phyloP scores from a whole-genome alignment of 2,888 invertebrate species.

The Pristionchus exspectatus region DNA sequence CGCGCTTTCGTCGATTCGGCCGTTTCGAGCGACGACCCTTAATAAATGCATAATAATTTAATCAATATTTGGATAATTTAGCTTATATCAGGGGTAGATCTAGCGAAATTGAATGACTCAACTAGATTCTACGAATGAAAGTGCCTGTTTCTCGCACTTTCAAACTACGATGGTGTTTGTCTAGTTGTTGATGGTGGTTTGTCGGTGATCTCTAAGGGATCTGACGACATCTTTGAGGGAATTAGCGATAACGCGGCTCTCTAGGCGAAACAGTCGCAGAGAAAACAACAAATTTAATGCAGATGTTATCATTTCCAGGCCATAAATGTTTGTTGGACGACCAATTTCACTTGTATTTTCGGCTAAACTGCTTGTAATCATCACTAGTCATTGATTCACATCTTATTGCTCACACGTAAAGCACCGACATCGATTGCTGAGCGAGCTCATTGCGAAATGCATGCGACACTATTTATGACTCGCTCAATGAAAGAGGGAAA shows the following conservation, averaged over 20 bases:
- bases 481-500: background rate
- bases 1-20: slow-evolving; percentile 78
- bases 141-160: background rate
- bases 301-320: too few species aligned
- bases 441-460: slow-evolving; percentile 51
- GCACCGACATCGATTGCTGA: background rate
- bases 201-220: background rate
- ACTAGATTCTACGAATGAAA: background rate
- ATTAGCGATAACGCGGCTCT: background rate
- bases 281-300: background rate
- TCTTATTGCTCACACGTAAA: background rate
- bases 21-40: slow-evolving; percentile 23
- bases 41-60: background rate
- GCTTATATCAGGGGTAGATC: background rate
- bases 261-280: background rate
- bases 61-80: background rate
- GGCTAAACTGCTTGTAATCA: background rate
- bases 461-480: background rate
- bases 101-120: background rate
- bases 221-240: background rate
- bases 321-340: background rate
- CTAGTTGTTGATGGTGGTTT: background rate
- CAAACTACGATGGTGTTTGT: background rate
- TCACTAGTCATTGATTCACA: background rate
- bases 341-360: background rate